phyloP scores from a whole-genome alignment of 2,797 vertebrate genomes.

The Ctenochaetus hawaiiensis region DNA sequence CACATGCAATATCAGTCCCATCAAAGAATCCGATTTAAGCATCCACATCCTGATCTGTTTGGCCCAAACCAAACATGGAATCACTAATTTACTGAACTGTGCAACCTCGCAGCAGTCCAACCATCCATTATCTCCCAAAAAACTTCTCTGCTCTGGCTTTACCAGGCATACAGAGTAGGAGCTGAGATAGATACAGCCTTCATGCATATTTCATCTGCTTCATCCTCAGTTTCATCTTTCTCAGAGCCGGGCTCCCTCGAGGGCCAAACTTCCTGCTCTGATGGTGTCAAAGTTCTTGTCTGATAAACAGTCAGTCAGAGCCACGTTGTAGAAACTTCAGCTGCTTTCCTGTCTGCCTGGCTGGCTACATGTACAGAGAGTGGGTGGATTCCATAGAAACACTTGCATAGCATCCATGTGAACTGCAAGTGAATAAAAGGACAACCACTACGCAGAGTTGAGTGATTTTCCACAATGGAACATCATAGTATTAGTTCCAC shows the following conservation, averaged over 20 bases:
- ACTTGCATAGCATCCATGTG: conserved; percentile 61
- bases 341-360: conserved; percentile 64
- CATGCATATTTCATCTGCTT: conserved; percentile 71
- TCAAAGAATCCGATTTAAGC: neutral
- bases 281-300: conserved; percentile 77
- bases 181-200: conserved; percentile 35
- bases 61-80: neutral
- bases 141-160: conserved; percentile 28
- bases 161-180: conserved; percentile 12
- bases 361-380: conserved; percentile 59
- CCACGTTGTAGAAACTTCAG: conserved; percentile 59
- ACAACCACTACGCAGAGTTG: conserved; percentile 38
- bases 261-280: conserved; percentile 79
- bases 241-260: conserved; percentile 70
- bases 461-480: conserved; percentile 63
- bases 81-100: conserved; percentile 3
- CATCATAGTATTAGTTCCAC: conserved; percentile 22
- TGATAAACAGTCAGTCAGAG: conserved; percentile 73
- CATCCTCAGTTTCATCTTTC: conserved; percentile 70
- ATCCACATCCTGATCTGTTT: neutral
- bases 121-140: conserved; percentile 14
- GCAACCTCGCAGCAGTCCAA: conserved; percentile 12
- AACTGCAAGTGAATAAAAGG: conserved; percentile 48
- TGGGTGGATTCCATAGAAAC: conserved; percentile 79
- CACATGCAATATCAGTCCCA: neutral